phyloP scores from a whole-genome alignment of 2,797 vertebrate genomes.

The Zalophus californianus region DNA sequence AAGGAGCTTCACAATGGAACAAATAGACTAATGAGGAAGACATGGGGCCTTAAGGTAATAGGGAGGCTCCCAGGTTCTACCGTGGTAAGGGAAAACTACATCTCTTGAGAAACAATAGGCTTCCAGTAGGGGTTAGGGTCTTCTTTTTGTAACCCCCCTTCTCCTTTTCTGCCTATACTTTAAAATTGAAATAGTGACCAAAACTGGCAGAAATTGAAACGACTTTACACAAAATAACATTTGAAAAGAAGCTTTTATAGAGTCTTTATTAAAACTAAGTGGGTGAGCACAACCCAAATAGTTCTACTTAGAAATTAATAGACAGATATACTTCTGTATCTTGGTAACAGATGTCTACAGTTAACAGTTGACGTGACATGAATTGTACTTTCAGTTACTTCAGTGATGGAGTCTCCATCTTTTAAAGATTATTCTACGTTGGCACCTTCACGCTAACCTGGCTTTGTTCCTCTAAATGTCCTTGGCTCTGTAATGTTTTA shows the following conservation, averaged over 20 bases:
- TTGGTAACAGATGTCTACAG: constrained; percentile 69
- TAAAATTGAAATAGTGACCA: constrained; percentile 8
- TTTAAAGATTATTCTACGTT: constrained; percentile 82
- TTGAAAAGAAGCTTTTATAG: constrained; percentile 52
- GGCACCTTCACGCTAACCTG: constrained; percentile 81
- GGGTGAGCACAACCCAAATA: background rate
- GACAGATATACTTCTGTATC: constrained; percentile 22
- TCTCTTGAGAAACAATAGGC: background rate
- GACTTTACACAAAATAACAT: constrained; percentile 35
- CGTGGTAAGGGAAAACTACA: background rate
- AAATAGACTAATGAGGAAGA: background rate
- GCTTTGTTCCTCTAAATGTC: constrained; percentile 85
- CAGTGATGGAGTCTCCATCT: constrained; percentile 81
- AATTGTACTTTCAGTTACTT: constrained; percentile 65
- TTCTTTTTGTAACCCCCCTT: background rate
- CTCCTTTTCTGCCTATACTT: constrained; percentile 23
- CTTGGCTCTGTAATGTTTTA: constrained; percentile 85
- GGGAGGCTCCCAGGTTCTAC: accelerated
- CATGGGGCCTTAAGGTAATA: background rate
- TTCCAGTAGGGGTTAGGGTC: background rate
- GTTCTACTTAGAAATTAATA: constrained; percentile 36
- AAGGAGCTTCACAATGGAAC: background rate
- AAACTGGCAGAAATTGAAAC: constrained; percentile 44
- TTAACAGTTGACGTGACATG: constrained; percentile 58
- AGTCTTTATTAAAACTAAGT: constrained; percentile 53